These are phyloP conservation scores for Machimus atricapillus DNA, from an alignment of 2,888 invertebrate genomes.

Conservation along the genomic window DNA sequence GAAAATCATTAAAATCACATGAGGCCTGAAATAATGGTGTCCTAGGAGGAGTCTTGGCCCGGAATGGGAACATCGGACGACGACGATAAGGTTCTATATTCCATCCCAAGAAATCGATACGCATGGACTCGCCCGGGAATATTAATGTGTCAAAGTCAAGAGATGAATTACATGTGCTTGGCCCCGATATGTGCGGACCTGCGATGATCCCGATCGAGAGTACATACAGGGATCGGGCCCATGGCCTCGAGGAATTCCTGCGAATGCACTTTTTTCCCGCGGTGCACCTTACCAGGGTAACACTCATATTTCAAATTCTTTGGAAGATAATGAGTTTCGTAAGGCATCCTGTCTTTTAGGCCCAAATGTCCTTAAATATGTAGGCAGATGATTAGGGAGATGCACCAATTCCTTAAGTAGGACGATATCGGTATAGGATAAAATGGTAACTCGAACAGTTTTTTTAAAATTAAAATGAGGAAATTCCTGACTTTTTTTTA, in stretches of 20 bases:
- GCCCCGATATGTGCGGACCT: conserved; percentile 13
- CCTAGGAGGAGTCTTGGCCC: not conserved
- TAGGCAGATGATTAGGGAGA: not conserved
- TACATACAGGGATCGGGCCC: not conserved
- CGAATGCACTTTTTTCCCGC: not conserved
- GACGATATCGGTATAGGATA: not conserved
- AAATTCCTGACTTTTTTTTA: not conserved
- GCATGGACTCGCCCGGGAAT: conserved; percentile 24
- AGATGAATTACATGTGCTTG: conserved; percentile 38
- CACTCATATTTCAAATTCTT: not conserved
- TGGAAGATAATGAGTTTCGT: not conserved
- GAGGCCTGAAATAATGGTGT: conserved; percentile 32
- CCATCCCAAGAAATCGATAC: conserved; percentile 28
- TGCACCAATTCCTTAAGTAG: not conserved
- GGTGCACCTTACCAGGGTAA: not conserved
- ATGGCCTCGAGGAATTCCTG: not conserved
- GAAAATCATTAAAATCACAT: conserved; percentile 41
- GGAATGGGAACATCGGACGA: not conserved
- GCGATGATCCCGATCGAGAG: not conserved
- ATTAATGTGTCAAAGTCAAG: conserved; percentile 36
- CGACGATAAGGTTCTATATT: not conserved
- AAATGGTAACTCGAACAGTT: not conserved
- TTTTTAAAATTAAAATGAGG: not conserved
- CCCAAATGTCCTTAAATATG: not conserved
- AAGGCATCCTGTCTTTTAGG: not conserved